phyloP scores from a whole-genome alignment of 2,888 invertebrate species.

The Lasioglossum malachurum region DNA sequence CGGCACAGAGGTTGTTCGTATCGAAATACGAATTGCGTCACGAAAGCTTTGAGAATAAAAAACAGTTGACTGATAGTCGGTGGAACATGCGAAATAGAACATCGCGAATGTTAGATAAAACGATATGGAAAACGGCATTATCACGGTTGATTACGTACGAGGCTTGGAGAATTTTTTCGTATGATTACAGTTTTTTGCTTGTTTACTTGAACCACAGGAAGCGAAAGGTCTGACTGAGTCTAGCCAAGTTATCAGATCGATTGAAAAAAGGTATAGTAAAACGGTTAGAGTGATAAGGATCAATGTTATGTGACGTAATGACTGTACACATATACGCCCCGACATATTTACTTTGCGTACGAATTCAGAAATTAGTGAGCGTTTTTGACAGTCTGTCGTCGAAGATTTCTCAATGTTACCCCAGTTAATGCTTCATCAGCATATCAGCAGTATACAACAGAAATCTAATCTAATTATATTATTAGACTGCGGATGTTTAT shows the following conservation, averaged over 20 bases:
- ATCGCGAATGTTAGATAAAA: conserved; percentile 22
- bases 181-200: neutral
- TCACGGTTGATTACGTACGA: conserved; percentile 32
- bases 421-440: neutral
- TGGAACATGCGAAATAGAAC: neutral
- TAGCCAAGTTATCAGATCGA: neutral
- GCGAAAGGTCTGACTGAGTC: too few relatives aligned
- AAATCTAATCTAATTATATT: neutral
- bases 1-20: neutral
- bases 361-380: neutral
- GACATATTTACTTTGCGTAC: neutral
- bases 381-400: neutral
- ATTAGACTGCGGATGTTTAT: too few relatives aligned
- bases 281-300: neutral
- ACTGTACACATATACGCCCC: neutral
- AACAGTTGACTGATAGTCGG: neutral
- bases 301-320: neutral
- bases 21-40: neutral
- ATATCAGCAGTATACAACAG: too few relatives aligned
- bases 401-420: neutral
- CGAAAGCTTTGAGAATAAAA: neutral
- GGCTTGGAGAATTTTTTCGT: neutral
- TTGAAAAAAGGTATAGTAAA: neutral
- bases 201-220: too few relatives aligned
- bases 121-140: conserved; percentile 45